Conservation (phyloP, 1,140 invertebrate species). For the Drosophila trapezifrons region DNA sequence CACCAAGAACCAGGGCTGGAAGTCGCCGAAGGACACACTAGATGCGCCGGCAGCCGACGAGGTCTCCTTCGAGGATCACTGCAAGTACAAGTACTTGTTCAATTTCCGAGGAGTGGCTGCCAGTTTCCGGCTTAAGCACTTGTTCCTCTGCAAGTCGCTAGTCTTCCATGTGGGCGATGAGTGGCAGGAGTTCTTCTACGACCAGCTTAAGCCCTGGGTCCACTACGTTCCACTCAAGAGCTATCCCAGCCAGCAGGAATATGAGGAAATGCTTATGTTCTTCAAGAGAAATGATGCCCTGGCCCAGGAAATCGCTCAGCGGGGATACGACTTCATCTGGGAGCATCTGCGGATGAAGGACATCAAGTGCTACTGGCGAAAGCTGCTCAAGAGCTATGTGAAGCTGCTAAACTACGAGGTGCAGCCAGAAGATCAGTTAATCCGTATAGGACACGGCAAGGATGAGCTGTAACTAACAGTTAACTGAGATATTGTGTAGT, state of each 20-base stretch:
- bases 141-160: conserved; percentile 96
- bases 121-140: conserved; percentile 98
- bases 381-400: conserved; percentile 90
- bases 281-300: conserved; percentile 90
- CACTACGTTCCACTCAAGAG: conserved; percentile 96
- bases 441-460: conserved; percentile 56
- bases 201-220: conserved; percentile 95
- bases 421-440: conserved; percentile 86
- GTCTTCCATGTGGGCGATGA: conserved; percentile 98
- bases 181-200: conserved; percentile 98
- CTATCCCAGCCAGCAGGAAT: conserved; percentile 88
- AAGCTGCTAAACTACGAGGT: conserved; percentile 91
- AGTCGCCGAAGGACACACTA: conserved; percentile 95
- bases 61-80: conserved; percentile 96
- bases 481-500: background rate
- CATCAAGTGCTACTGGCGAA: conserved; percentile 94
- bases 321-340: conserved; percentile 92
- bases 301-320: conserved; percentile 91
- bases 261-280: conserved; percentile 91
- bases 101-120: conserved; percentile 98
- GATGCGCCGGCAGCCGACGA: conserved; percentile 92
- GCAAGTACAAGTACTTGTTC: conserved; percentile 96
- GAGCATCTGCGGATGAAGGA: conserved; percentile 93
- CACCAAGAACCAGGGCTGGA: conserved; percentile 99
- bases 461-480: conserved; percentile 50